These are phyloP conservation scores for Plebejus argus DNA, from an alignment of 2,888 invertebrate genomes.

Conservation along the genomic window DNA sequence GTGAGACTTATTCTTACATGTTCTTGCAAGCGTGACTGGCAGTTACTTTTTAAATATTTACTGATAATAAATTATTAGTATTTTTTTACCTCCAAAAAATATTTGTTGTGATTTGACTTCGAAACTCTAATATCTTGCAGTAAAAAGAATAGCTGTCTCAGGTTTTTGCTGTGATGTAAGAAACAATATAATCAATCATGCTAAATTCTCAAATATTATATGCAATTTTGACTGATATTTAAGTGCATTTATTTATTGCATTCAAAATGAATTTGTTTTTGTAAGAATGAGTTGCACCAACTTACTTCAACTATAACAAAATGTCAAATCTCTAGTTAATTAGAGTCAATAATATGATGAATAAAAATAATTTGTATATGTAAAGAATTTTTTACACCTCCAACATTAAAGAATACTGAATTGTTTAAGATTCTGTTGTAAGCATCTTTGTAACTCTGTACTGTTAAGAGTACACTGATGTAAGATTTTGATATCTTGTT, in stretches of 20 bases:
- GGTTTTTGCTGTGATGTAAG: no score
- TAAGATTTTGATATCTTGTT: constrained; percentile 30
- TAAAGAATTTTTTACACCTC: not conserved
- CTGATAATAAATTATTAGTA: no score
- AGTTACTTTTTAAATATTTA: no score
- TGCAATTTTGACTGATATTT: constrained; percentile 14
- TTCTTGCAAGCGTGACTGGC: not conserved
- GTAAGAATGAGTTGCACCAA: not conserved
- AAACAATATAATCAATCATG: not conserved
- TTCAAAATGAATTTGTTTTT: not conserved
- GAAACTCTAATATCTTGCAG: no score
- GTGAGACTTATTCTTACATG: not conserved
- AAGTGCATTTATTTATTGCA: constrained; percentile 14
- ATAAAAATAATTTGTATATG: not conserved
- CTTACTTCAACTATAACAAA: no score
- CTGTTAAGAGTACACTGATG: not conserved
- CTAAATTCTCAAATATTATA: not conserved
- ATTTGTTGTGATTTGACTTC: no score
- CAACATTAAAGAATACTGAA: not conserved
- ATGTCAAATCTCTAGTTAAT: no score
- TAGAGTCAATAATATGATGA: no score
- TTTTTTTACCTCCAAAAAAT: no score
- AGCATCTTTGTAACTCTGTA: not conserved
- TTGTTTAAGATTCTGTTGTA: constrained; percentile 22
- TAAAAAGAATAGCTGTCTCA: no score